These are phyloP conservation scores for Phorcus lineatus DNA, from an alignment of 2,888 invertebrate species.

Conservation along the genomic window DNA sequence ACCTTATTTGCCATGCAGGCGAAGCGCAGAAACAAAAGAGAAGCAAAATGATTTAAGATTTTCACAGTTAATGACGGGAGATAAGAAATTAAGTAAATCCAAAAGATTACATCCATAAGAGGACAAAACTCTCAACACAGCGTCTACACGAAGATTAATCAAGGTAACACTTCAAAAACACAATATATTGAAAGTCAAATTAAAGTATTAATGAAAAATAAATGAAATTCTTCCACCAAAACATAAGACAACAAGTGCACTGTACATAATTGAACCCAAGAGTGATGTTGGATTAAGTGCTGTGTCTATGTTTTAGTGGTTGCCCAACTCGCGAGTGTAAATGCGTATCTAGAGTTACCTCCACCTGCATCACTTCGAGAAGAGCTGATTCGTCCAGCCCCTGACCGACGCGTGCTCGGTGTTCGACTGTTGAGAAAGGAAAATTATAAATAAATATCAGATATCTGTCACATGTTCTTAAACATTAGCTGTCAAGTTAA, in stretches of 20 bases:
- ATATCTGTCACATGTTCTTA: no score
- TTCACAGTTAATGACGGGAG: background rate
- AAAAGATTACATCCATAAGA: background rate
- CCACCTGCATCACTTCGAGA: slow-evolving; percentile 66
- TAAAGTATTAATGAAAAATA: background rate
- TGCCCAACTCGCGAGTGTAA: slow-evolving; percentile 1
- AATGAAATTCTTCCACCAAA: background rate
- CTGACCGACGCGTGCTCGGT: slow-evolving; percentile 33
- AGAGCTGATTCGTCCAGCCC: slow-evolving; percentile 50
- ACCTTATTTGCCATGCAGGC: background rate
- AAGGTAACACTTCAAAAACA: background rate
- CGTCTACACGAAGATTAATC: no score
- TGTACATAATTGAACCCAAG: background rate
- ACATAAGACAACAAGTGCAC: slow-evolving; percentile 9
- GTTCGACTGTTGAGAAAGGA: slow-evolving; percentile 45
- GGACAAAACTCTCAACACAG: background rate
- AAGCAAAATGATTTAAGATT: background rate
- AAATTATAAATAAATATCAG: background rate
- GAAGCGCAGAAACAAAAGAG: background rate
- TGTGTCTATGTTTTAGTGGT: slow-evolving; percentile 19
- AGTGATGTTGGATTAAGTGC: background rate
- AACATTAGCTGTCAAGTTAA: no score
- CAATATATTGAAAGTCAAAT: background rate
- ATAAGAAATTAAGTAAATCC: background rate
- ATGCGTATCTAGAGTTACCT: slow-evolving; percentile 28